Evolutionary conservation across 1,140 invertebrate species (phyloP).

Genomic region (Zaprionus vittiger): DNA sequence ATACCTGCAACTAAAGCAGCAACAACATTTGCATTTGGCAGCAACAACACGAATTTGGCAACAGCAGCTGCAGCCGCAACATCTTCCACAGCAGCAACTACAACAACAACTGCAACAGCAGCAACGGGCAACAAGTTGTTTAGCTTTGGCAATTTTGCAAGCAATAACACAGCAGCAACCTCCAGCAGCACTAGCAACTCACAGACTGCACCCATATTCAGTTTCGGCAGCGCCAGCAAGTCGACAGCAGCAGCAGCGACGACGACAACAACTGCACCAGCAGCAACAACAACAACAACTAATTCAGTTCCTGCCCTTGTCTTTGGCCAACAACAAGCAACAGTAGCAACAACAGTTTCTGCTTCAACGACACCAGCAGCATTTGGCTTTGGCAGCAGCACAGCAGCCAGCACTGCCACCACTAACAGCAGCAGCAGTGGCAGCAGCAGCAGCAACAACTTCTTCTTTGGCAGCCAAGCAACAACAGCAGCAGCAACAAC

Average conservation of each 20-base stretch:
- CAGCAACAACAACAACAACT: neutral
- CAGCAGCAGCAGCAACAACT: slow-evolving; percentile 24
- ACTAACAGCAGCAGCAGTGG: neutral
- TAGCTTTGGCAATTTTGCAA: slow-evolving; percentile 9
- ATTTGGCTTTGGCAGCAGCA: slow-evolving; percentile 36
- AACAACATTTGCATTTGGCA: neutral
- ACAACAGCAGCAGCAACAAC: slow-evolving; percentile 13
- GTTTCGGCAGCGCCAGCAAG: slow-evolving; percentile 8
- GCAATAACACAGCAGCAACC: slow-evolving; percentile 2
- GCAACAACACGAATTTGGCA: neutral
- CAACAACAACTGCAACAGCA: neutral
- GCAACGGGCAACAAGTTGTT: slow-evolving; percentile 14
- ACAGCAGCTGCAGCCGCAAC: neutral
- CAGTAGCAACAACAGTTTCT: neutral
- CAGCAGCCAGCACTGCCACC: slow-evolving; percentile 29
- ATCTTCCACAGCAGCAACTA: neutral
- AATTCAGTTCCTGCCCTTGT: slow-evolving; percentile 16
- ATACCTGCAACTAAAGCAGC: neutral
- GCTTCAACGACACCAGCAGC: slow-evolving; percentile 18
- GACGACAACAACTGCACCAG: neutral
- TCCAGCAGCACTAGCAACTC: slow-evolving; percentile 2
- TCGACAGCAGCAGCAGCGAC: slow-evolving; percentile 6
- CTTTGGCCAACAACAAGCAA: slow-evolving; percentile 35
- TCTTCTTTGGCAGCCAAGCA: slow-evolving; percentile 23
- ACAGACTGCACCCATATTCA: neutral